These are phyloP conservation scores for Anarrhichthys ocellatus DNA, from an alignment of 2,113 vertebrate genomes.

Conservation along the genomic window DNA sequence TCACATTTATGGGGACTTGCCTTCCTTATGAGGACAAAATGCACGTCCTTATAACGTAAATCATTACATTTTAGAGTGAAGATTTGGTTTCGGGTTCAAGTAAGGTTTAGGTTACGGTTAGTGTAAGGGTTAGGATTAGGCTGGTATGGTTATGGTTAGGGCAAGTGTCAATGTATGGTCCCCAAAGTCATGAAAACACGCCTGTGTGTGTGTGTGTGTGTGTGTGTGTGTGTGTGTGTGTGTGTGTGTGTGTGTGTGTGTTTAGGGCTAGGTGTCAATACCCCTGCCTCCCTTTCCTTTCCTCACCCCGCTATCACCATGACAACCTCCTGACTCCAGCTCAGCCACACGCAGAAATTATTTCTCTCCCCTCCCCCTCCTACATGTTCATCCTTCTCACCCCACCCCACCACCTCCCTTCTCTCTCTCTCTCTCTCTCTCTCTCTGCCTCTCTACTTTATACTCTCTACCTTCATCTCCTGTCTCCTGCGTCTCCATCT, in stretches of 20 bases:
- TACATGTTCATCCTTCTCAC: slow-evolving; percentile 55
- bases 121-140: neutral
- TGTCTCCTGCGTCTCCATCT: slow-evolving; percentile 49
- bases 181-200: neutral
- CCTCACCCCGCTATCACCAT: slow-evolving; percentile 82
- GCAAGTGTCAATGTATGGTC: neutral
- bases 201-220: slow-evolving; percentile 11
- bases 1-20: no score
- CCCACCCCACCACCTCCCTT: slow-evolving; percentile 34
- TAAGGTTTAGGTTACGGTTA: neutral
- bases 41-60: neutral
- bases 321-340: slow-evolving; percentile 84
- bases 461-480: slow-evolving; percentile 64
- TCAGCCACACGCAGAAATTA: slow-evolving; percentile 73
- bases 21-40: no score
- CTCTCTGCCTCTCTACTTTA: slow-evolving; percentile 48
- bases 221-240: slow-evolving; percentile 5
- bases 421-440: slow-evolving; percentile 47
- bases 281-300: slow-evolving; percentile 58
- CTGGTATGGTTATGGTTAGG: no score
- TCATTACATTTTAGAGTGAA: neutral
- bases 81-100: neutral
- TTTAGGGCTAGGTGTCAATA: slow-evolving; percentile 72
- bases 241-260: slow-evolving; percentile 13
- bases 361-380: slow-evolving; percentile 77